Percentiles rank a stretch among this genome's conserved stretches.
Evolutionary conservation across 2,888 invertebrate species (phyloP).

Genomic region (Oligia strigilis): DNA sequence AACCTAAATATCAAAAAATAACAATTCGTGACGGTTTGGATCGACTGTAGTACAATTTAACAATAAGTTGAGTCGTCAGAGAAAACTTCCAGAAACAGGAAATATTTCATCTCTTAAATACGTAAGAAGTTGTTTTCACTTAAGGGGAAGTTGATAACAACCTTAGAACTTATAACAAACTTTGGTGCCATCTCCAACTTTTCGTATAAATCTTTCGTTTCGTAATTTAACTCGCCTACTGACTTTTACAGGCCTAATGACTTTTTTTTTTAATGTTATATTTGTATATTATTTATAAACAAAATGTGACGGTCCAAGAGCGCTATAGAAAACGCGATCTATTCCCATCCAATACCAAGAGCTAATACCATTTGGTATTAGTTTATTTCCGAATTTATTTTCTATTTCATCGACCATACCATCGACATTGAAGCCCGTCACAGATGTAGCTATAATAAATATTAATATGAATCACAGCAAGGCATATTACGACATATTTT

Average conservation of each 20-base stretch:
- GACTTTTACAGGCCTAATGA: conserved; percentile 3
- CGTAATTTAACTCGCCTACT: not conserved
- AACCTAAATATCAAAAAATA: too few species aligned
- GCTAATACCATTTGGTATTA: too few species aligned
- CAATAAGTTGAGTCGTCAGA: not conserved
- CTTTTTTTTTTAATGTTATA: not conserved
- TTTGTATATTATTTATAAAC: not conserved
- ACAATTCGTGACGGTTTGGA: too few species aligned
- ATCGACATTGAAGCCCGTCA: too few species aligned
- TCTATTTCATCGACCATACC: too few species aligned
- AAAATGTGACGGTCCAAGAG: not conserved
- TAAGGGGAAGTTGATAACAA: not conserved
- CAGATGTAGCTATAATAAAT: too few species aligned
- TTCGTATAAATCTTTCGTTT: conserved; percentile 11
- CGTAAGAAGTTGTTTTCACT: not conserved
- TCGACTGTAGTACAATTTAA: not conserved
- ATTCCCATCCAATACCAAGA: too few species aligned
- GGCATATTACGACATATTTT: too few species aligned
- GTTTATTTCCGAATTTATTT: too few species aligned
- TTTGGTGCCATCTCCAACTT: conserved; percentile 3
- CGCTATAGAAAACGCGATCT: not conserved
- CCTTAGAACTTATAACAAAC: conserved; percentile 28
- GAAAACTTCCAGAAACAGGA: not conserved
- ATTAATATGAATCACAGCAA: too few species aligned
- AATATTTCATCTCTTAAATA: not conserved